A percentile compares a stretch with the other conserved stretches of the same genome.
These are phyloP conservation scores for Melozone crissalis DNA, from an alignment of 2,113 vertebrate species.

Conservation along the genomic window DNA sequence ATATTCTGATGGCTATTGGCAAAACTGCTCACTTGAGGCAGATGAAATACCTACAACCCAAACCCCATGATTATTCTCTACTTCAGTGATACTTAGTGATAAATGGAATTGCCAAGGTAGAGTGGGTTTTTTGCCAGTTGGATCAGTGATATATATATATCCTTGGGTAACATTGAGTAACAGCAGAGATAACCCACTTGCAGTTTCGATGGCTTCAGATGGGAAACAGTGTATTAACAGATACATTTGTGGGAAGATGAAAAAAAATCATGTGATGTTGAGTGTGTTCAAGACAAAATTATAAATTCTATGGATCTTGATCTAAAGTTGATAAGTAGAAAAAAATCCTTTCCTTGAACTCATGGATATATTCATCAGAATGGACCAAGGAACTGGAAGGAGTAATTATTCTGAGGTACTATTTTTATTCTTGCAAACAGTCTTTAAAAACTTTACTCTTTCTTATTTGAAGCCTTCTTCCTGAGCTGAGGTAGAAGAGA, in stretches of 20 bases:
- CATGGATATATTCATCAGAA: background rate
- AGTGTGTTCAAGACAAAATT: background rate
- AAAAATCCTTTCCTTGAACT: background rate
- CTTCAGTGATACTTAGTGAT: background rate
- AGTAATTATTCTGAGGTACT: background rate
- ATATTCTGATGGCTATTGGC: background rate
- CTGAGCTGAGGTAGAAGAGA: background rate
- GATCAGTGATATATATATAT: background rate
- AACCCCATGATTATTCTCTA: background rate
- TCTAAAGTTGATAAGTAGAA: background rate
- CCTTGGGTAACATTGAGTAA: background rate
- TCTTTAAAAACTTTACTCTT: background rate
- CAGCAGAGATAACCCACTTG: background rate
- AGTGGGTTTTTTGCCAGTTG: background rate
- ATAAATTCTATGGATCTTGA: background rate
- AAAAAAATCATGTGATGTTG: background rate
- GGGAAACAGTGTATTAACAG: background rate
- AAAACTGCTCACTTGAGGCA: background rate
- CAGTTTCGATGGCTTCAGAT: background rate
- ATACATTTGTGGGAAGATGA: background rate
- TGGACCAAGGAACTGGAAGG: background rate
- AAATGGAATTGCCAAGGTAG: background rate
- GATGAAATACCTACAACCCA: background rate
- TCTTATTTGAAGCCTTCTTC: background rate
- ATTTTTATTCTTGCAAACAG: background rate